Evolutionary conservation across 30 jellyfish, hydroid and myxozoan genomes (phyloP).

Genomic region (Cassiopea andromeda): DNA sequence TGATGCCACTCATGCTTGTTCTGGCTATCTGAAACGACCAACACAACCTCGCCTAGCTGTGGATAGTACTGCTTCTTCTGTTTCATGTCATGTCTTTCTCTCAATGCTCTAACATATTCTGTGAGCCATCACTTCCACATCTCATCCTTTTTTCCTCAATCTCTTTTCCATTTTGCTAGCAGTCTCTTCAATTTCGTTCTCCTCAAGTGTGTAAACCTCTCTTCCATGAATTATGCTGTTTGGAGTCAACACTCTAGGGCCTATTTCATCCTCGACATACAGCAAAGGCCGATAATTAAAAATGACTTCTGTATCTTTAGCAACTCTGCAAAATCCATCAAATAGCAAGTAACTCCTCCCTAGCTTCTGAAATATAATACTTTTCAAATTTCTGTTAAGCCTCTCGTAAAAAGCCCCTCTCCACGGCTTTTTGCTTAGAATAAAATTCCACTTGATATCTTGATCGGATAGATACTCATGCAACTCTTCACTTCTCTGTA

Average conservation of each 20-base stretch:
- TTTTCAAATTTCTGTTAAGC: slow-evolving; percentile 51
- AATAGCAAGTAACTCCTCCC: slow-evolving; percentile 57
- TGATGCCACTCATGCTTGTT: slow-evolving; percentile 62
- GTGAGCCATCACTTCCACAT: slow-evolving; percentile 58
- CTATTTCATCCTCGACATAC: slow-evolving; percentile 73
- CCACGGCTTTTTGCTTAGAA: slow-evolving; percentile 36
- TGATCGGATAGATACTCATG: slow-evolving; percentile 38
- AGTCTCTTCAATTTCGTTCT: slow-evolving; percentile 2
- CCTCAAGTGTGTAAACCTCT: slow-evolving; percentile 37
- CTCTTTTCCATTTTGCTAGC: slow-evolving; percentile 43
- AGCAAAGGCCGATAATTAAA: slow-evolving; percentile 51
- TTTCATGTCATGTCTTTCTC: slow-evolving; percentile 65
- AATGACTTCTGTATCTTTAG: slow-evolving; percentile 36
- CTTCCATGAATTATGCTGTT: slow-evolving; percentile 59
- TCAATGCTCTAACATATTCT: slow-evolving; percentile 53
- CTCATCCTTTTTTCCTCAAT: slow-evolving; percentile 32
- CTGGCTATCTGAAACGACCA: slow-evolving; percentile 54
- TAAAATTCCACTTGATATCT: slow-evolving; percentile 42
- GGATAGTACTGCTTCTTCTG: slow-evolving; percentile 44
- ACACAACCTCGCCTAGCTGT: slow-evolving; percentile 50
- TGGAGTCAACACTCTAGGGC: slow-evolving; percentile 51
- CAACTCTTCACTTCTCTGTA: slow-evolving; percentile 50
- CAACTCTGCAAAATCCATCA: slow-evolving; percentile 40
- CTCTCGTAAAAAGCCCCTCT: slow-evolving; percentile 60
- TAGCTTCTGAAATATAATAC: slow-evolving; percentile 28